Conservation (phyloP, 2,888 invertebrate species). For the Epinotia bilunana region DNA sequence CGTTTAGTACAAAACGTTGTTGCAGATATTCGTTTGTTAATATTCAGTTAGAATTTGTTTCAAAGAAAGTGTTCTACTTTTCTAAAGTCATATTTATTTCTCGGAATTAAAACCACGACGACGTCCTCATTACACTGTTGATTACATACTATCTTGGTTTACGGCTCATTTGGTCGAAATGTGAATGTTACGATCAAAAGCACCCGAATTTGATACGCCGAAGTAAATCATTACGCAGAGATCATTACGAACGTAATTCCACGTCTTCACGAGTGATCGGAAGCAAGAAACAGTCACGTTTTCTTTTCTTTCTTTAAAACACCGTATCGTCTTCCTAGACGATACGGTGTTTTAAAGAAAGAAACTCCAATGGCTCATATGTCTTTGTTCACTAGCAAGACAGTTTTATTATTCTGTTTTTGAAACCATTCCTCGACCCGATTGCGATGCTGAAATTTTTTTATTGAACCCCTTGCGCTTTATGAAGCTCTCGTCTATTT, state of each 20-base stretch:
- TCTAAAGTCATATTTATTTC: neutral
- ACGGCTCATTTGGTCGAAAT: constrained; percentile 15
- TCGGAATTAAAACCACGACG: neutral
- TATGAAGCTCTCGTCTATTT: constrained; percentile 61
- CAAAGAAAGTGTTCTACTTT: neutral
- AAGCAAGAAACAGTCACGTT: constrained; percentile 34
- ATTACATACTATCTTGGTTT: neutral
- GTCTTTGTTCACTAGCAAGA: constrained; percentile 1
- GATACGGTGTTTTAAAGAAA: too few species aligned
- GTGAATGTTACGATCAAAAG: constrained; percentile 8
- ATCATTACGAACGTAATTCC: constrained; percentile 37
- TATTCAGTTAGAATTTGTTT: neutral
- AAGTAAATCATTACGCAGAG: constrained; percentile 25
- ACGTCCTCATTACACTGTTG: neutral
- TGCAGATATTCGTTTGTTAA: too few species aligned
- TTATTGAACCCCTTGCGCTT: constrained; percentile 61
- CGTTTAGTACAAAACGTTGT: too few species aligned
- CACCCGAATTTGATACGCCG: constrained; percentile 20
- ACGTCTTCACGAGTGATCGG: constrained; percentile 41
- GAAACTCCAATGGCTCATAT: constrained; percentile 2
- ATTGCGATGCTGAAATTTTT: constrained; percentile 63
- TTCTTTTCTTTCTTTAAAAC: constrained; percentile 11
- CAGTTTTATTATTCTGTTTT: constrained; percentile 46
- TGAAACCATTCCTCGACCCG: constrained; percentile 52
- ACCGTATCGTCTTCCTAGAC: neutral